phyloP scores from a whole-genome alignment of 2,797 vertebrate species.

The Synanceia verrucosa region DNA sequence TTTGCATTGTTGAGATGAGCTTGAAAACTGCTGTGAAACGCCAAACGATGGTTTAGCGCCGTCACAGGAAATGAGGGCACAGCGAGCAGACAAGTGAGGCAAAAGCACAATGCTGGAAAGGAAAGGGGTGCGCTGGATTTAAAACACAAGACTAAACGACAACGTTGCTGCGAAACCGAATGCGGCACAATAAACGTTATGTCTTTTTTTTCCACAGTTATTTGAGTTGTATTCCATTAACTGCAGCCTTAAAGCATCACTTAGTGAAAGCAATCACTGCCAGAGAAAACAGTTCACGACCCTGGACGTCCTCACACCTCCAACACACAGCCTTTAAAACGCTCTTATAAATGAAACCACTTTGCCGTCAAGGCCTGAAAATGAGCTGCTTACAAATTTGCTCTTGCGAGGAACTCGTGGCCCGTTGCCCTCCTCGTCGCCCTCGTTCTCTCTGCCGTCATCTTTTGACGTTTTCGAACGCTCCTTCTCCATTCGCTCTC shows the following conservation, averaged over 20 bases:
- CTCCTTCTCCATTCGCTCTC: constrained; percentile 95
- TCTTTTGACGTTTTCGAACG: constrained; percentile 92
- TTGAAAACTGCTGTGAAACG: too few species aligned
- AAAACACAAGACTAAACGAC: too few species aligned
- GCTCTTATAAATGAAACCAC: background rate
- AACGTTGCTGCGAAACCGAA: too few species aligned
- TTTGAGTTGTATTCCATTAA: background rate
- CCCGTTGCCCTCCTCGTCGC: constrained; percentile 86
- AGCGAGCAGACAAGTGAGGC: too few species aligned
- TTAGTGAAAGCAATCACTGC: background rate
- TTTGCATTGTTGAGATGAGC: too few species aligned
- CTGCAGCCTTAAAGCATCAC: background rate
- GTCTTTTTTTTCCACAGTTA: background rate
- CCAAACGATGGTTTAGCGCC: too few species aligned
- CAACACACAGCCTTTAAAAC: background rate
- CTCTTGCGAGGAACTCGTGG: constrained; percentile 95
- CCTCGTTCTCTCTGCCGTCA: constrained; percentile 81
- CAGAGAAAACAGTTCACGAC: background rate
- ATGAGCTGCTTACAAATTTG: constrained; percentile 93
- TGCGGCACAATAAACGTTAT: background rate
- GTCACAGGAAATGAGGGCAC: too few species aligned
- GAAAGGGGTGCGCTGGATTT: too few species aligned
- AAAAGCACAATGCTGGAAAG: too few species aligned
- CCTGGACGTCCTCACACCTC: background rate
- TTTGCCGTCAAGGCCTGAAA: background rate